Percentiles rank a stretch among this genome's conserved stretches.
Conservation (phyloP, 1,140 invertebrate species). For the Euwallacea fornicatus region DNA sequence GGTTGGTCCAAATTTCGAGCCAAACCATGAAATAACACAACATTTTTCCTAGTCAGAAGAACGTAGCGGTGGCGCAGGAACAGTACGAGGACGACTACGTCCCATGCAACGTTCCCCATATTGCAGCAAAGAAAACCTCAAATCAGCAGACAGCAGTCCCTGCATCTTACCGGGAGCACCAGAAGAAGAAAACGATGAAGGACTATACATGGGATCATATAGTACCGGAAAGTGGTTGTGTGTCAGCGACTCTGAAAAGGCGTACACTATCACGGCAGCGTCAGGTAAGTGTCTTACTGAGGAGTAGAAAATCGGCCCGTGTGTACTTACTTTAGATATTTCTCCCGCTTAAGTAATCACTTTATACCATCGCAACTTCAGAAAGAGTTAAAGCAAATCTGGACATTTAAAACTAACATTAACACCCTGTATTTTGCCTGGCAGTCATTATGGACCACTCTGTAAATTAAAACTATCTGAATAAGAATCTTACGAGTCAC, state of each 20-base stretch:
- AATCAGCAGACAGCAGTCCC: constrained; percentile 65
- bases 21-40: neutral
- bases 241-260: constrained; percentile 67
- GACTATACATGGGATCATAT: constrained; percentile 73
- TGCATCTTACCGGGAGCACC: constrained; percentile 65
- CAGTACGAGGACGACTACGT: constrained; percentile 63
- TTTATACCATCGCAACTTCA: too few relatives aligned
- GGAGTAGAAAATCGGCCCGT: too few relatives aligned
- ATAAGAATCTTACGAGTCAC: too few relatives aligned
- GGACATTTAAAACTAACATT: too few relatives aligned
- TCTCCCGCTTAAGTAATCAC: too few relatives aligned
- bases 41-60: constrained; percentile 68
- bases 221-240: constrained; percentile 73
- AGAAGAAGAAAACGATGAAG: constrained; percentile 66
- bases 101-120: constrained; percentile 70
- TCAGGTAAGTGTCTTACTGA: neutral
- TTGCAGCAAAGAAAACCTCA: constrained; percentile 71
- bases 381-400: too few relatives aligned
- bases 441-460: too few relatives aligned
- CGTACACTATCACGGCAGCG: constrained; percentile 8
- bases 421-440: neutral
- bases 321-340: neutral
- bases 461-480: too few relatives aligned
- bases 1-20: too few relatives aligned
- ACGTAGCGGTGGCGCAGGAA: constrained; percentile 66